These are phyloP conservation scores for Volucella bombylans DNA, from an alignment of 2,888 invertebrate species.

Conservation along the genomic window DNA sequence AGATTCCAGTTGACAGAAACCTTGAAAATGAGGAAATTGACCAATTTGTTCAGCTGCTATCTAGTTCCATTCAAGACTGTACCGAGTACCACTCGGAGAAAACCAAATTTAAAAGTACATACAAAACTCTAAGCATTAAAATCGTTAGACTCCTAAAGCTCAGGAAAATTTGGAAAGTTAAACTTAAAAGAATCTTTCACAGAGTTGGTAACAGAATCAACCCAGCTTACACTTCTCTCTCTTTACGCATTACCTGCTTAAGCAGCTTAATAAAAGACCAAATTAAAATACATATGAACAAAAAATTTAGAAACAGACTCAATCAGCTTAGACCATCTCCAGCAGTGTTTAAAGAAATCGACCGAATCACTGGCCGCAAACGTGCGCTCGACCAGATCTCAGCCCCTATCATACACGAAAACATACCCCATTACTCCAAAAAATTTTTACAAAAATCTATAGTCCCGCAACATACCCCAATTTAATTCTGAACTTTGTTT, in stretches of 20 bases:
- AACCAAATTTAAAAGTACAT: too few relatives aligned
- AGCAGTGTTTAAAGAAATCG: too few relatives aligned
- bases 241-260: neutral
- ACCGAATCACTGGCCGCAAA: too few relatives aligned
- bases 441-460: neutral
- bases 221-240: neutral
- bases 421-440: neutral
- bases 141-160: neutral
- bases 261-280: constrained; percentile 7
- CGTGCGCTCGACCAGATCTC: neutral
- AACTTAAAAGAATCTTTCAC: constrained; percentile 3
- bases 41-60: neutral
- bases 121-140: too few relatives aligned
- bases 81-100: too few relatives aligned
- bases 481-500: neutral
- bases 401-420: neutral
- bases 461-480: neutral
- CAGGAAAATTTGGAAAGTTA: neutral
- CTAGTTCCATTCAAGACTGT: neutral
- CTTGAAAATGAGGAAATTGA: neutral
- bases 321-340: neutral
- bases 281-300: neutral
- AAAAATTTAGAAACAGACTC: constrained; percentile 1
- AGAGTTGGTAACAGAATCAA: constrained; percentile 7
- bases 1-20: too few relatives aligned